Base-by-base conservation (phyloP, 2,113 vertebrate genomes). In the Heterotilapia buettikoferi region DNA sequence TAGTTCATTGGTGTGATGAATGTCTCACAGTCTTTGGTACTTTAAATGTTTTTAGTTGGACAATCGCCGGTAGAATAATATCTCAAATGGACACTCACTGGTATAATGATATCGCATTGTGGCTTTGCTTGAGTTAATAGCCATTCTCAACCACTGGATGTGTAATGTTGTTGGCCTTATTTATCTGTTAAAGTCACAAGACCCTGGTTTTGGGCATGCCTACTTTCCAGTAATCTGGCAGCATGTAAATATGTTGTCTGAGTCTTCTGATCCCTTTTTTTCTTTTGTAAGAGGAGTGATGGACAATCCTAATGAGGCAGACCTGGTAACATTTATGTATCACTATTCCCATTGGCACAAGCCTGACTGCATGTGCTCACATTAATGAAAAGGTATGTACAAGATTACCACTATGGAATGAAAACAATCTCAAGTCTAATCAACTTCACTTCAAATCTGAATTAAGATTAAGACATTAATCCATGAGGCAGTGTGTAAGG, bases 1-100 rank as follows among this genome's bases (percentile, higher is more conserved):
- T 86, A 90, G 89, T 92, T 93, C 90, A 90, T 95, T 92, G 91
- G 87, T 85, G 86, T 94, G 95, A 96, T 95, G 90, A 96, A 97
- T 95, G 90, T 88, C 57, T 84, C 36, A 19, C 82, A 86, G 89
- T 92, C 88, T 91, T 86, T 73, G 14, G 61, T 80, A 91, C 68
- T 83, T 93, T 85, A 91, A 92, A 92, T 92, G 84, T 93, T 92
- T 84, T 80, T 81, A 78, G 85, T 89, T 87, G 90, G 93, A 94
- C 91, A 85, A 89, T 86, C 56, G 59, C 83, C 71, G 36, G 53
- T 63, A 57, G 83, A 80, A 91, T 90, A 86, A 91, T 88, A 89
- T 83, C 89, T 88, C 94, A 93, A 91, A 90, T 52, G 80, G 80
- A 90, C 89, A 73, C 78, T 90, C 13, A 33, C 88, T 90, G 38